These are phyloP conservation scores for Alentia gelatinosa DNA, from an alignment of 2,888 invertebrate genomes.

Conservation along the genomic window DNA sequence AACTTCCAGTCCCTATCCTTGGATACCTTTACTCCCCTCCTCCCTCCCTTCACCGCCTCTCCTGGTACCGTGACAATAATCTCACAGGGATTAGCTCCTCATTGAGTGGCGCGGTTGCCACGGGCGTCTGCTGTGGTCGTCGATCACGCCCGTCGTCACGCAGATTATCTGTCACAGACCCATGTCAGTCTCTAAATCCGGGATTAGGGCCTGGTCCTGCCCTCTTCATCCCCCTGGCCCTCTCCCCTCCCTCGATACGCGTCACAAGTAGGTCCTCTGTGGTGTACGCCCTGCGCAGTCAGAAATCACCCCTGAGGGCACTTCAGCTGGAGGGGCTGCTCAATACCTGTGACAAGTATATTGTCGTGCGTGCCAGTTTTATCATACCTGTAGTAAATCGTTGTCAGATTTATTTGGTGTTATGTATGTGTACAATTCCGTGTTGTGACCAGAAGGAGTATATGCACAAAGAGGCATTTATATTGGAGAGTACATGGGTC, in stretches of 20 bases:
- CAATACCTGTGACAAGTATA: background rate
- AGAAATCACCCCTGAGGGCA: too few relatives aligned
- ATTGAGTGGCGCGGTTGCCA: background rate
- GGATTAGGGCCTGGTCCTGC: background rate
- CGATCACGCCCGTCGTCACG: background rate
- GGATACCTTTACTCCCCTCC: background rate
- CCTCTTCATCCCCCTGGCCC: background rate
- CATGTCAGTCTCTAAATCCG: background rate
- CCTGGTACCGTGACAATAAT: background rate
- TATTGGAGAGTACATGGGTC: too few relatives aligned
- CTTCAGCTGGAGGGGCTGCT: background rate
- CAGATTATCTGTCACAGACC: background rate
- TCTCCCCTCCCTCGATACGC: background rate
- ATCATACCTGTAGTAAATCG: background rate
- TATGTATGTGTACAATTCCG: too few relatives aligned
- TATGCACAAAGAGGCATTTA: too few relatives aligned
- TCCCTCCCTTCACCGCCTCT: background rate
- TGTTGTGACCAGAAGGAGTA: too few relatives aligned
- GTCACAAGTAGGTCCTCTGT: background rate
- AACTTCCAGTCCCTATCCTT: too few relatives aligned
- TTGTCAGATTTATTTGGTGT: background rate
- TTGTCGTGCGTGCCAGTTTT: background rate
- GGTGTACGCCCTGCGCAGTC: too few relatives aligned
- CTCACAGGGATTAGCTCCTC: background rate
- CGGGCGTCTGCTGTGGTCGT: too few relatives aligned